Base-by-base conservation (phyloP, 2,797 vertebrate genomes). In the Periparus ater region DNA sequence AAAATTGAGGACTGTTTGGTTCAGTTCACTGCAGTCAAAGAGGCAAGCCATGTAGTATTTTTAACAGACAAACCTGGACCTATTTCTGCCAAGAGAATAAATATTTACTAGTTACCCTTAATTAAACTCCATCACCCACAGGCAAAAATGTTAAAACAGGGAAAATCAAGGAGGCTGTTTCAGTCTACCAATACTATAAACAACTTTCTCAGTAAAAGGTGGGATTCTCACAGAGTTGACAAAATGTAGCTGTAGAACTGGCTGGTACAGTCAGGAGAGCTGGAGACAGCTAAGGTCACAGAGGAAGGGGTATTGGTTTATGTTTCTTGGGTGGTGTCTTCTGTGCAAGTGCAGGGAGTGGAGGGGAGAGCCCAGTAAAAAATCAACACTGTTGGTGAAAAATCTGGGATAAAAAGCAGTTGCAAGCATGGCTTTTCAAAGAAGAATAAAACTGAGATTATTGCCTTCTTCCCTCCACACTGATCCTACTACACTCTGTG, bases 71-170 rank as follows among this genome's bases (percentile, higher is more conserved):
- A 97, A 96, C 89, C 93, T 91, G 62, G 88, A 72, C 94, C 95
- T 97, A 68, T 91, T 96, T 96, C 89, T 94, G 84, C 88, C 89
- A 86, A 36, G 47, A 92, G 94, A 95, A 92, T 96, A 98, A 98
- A 98, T 96, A 97, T 98, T 97, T 97, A 97, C 94, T 95, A 93
- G 72, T 47, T 57, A 95, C 81, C 84, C 89, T 94, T 96, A 95
- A 97, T 97, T 96, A 96, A 96, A 95, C 68, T 95, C 95, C 91
- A 91, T 96, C 77, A 91, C 75, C 96, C 94, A 95, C 73, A 83
- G 85, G 84, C 90, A 96, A 72, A 94, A 94, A 92, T 66, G 73
- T 89, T 96, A 91, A 89, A 95, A 86, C 29, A 79, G 72, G 48
- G 71, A 94, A 91, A 95, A 97, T 94, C 72, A 90, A 61, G 34